Percentiles rank a stretch among this genome's conserved stretches.
Conservation (phyloP, 2,888 invertebrate species). For the Lasioglossum vierecki region DNA sequence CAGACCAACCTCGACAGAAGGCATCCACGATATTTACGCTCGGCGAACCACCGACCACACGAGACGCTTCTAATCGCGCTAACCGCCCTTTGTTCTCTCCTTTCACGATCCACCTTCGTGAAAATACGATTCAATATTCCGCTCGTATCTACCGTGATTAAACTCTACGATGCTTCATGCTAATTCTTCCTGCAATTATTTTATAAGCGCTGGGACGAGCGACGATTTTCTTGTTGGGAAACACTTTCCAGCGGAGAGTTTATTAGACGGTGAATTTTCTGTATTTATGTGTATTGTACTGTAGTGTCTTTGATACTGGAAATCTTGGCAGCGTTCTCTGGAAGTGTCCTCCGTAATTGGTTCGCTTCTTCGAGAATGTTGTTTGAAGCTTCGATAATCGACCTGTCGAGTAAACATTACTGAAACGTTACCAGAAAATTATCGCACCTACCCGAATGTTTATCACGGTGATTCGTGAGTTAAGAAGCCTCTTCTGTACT, state of each 20-base stretch:
- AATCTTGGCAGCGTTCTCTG: background rate
- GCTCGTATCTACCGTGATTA: background rate
- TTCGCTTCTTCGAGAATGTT: background rate
- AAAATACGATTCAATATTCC: background rate
- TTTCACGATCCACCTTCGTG: background rate
- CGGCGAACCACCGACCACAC: constrained; percentile 27
- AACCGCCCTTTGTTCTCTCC: constrained; percentile 11
- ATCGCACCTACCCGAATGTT: no score
- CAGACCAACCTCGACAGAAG: constrained; percentile 14
- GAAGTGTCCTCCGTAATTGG: background rate
- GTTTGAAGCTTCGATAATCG: background rate
- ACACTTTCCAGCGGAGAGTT: background rate
- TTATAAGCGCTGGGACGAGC: background rate
- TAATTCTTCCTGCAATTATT: background rate
- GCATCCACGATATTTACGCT: constrained; percentile 63
- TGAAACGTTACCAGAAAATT: no score
- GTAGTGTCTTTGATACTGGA: background rate
- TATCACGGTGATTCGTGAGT: no score
- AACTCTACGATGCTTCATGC: background rate
- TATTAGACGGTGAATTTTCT: background rate
- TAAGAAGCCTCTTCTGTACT: no score
- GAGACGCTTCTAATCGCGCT: constrained; percentile 47
- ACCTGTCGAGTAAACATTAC: no score
- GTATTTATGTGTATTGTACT: background rate
- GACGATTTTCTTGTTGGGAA: background rate